Conservation (phyloP, 2,113 vertebrate genomes). For the Trichechus manatus region DNA sequence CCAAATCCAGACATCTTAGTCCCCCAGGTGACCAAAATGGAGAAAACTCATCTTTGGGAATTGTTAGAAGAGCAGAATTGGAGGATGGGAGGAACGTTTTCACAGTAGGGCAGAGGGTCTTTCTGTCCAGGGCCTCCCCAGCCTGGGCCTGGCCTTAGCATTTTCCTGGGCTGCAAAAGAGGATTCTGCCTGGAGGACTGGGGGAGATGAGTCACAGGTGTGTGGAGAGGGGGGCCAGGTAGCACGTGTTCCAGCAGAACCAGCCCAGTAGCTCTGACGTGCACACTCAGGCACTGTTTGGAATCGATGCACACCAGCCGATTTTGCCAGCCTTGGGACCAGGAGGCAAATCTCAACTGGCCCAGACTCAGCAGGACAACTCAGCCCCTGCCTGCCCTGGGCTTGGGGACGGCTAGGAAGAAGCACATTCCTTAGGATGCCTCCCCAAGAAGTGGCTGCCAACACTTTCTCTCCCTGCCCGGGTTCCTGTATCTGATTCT, state of each 20-base stretch:
- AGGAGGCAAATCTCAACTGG: neutral
- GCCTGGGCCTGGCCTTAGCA: neutral
- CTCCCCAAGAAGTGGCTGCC: neutral
- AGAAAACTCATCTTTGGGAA: neutral
- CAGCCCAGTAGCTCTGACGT: constrained; percentile 63
- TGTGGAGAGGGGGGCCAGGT: neutral
- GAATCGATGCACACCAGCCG: constrained; percentile 30
- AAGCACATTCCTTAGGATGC: neutral
- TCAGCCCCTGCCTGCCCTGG: neutral
- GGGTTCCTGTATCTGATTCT: neutral
- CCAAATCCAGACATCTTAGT: neutral
- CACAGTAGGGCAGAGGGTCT: neutral
- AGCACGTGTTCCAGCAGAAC: constrained; percentile 54
- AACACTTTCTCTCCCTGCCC: neutral
- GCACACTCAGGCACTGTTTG: constrained; percentile 58
- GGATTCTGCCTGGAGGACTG: neutral
- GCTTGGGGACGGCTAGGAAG: neutral
- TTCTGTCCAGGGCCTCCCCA: neutral
- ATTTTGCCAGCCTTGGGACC: neutral
- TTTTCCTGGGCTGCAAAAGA: neutral
- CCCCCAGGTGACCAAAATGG: neutral
- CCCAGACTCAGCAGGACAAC: neutral
- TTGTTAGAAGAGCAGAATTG: neutral
- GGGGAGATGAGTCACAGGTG: constrained; percentile 54
- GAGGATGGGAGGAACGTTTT: neutral